Conservation (phyloP, 2,888 invertebrate genomes). For the Seladonia tumulorum region DNA sequence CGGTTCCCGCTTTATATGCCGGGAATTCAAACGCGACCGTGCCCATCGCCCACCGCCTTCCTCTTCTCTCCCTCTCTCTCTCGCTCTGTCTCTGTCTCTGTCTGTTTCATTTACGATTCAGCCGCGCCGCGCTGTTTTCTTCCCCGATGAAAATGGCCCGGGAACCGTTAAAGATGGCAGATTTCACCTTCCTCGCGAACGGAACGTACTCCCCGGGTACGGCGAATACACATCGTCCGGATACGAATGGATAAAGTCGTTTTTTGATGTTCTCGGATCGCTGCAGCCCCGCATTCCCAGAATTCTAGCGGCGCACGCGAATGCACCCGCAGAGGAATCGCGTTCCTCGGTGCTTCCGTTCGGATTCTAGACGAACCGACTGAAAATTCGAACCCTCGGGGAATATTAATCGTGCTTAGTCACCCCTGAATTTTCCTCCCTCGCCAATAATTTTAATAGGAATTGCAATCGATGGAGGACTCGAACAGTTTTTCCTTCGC, state of each 20-base stretch:
- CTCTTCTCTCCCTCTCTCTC: neutral
- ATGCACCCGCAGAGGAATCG: conserved; percentile 21
- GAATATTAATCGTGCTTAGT: conserved; percentile 1
- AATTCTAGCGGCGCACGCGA: conserved; percentile 16
- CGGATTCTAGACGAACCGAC: conserved; percentile 8
- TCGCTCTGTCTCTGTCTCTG: neutral
- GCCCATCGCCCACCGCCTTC: conserved; percentile 3
- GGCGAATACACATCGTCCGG: neutral
- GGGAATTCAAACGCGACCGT: conserved; percentile 19
- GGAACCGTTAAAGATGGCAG: conserved; percentile 15
- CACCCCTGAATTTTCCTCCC: neutral
- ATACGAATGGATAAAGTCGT: conserved; percentile 24
- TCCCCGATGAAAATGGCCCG: conserved; percentile 16
- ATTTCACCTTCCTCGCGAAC: conserved; percentile 6
- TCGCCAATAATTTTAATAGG: neutral
- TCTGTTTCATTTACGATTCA: conserved; percentile 19
- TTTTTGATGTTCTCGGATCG: conserved; percentile 16
- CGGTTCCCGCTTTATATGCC: conserved; percentile 26
- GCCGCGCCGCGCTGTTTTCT: neutral
- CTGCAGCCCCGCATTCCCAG: conserved; percentile 22
- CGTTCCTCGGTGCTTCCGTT: conserved; percentile 19
- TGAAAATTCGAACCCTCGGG: neutral
- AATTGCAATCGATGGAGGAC: neutral
- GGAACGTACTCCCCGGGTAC: neutral
- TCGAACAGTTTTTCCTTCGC: neutral